Conservation (phyloP, 2,888 invertebrate species). For the Diaprepes abbreviatus region DNA sequence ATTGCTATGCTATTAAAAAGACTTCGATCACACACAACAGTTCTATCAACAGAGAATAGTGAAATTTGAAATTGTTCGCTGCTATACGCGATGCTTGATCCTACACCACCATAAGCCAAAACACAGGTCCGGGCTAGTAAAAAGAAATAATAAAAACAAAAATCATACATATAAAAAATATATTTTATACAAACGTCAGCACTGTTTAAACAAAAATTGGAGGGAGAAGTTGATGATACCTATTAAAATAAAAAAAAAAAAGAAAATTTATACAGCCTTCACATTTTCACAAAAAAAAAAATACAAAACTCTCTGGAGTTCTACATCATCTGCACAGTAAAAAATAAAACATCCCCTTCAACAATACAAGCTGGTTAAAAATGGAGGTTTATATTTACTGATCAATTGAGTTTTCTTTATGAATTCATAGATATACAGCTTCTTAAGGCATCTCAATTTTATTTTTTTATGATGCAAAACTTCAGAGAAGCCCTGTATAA, state of each 20-base stretch:
- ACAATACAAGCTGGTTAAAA: no score
- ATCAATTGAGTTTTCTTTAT: no score
- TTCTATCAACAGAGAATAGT: no score
- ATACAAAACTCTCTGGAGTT: neutral
- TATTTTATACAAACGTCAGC: constrained; percentile 40
- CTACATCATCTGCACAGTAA: no score
- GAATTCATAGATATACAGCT: no score
- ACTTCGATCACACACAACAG: no score
- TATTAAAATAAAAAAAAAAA: constrained; percentile 11
- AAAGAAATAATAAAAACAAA: constrained; percentile 33
- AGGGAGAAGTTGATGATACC: constrained; percentile 20
- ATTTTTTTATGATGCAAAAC: neutral
- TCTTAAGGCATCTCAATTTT: no score
- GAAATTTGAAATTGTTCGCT: no score
- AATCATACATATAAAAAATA: constrained; percentile 40
- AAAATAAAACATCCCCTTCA: no score
- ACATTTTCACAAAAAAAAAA: neutral
- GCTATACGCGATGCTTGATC: neutral
- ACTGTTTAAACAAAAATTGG: constrained; percentile 32
- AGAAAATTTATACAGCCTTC: constrained; percentile 16
- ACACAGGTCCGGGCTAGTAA: neutral
- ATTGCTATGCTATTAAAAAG: no score
- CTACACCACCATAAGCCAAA: constrained; percentile 1
- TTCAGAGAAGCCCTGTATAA: neutral
- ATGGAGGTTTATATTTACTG: no score